A percentile compares a stretch with the other conserved stretches of the same genome.
These are phyloP conservation scores for Strix uralensis DNA, from an alignment of 2,113 vertebrate species.

Conservation along the genomic window DNA sequence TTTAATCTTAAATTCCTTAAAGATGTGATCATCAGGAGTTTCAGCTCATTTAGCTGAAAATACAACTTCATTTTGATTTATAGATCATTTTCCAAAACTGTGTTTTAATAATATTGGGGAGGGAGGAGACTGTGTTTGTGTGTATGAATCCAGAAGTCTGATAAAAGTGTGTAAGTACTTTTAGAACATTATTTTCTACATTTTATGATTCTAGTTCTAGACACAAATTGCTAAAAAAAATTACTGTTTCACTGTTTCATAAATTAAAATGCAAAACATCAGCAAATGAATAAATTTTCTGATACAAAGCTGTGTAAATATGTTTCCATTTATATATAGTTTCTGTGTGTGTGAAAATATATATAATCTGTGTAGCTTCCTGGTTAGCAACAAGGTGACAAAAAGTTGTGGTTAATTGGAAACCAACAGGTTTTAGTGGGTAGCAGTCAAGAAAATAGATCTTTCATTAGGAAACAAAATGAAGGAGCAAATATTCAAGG, in stretches of 20 bases:
- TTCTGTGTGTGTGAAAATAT: not conserved
- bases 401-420: not conserved
- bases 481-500: not conserved
- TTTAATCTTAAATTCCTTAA: not conserved
- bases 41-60: not conserved
- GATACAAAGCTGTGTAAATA: not conserved
- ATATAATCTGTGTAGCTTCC: not conserved
- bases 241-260: not conserved
- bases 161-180: not conserved
- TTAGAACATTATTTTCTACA: not conserved
- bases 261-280: not conserved
- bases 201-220: not conserved
- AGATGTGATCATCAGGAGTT: not conserved
- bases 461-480: not conserved
- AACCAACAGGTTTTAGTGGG: not conserved
- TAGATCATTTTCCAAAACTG: not conserved
- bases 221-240: not conserved
- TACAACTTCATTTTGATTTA: not conserved
- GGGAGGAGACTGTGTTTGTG: not conserved
- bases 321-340: not conserved
- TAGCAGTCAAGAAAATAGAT: not conserved
- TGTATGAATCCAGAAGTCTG: not conserved
- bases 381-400: not conserved
- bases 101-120: not conserved
- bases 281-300: not conserved